Percentiles rank a stretch among this genome's conserved stretches.
These are phyloP conservation scores for Enteromius treurensis DNA, from an alignment of 2,797 vertebrate genomes.

Conservation along the genomic window DNA sequence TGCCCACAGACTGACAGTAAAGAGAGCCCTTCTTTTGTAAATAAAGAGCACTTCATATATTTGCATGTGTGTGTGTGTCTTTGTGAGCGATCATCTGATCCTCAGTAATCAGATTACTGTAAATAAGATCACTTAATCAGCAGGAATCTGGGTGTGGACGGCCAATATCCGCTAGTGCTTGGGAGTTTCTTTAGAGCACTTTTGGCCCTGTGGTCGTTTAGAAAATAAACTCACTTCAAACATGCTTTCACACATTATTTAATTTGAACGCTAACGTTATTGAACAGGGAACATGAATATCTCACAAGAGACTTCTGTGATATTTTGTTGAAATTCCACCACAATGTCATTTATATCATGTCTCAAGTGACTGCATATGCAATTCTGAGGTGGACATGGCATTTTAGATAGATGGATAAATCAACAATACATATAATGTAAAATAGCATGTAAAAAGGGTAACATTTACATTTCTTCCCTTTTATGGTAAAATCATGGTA, in stretches of 20 bases:
- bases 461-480: not conserved
- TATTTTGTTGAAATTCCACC: constrained; percentile 3
- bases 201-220: not conserved
- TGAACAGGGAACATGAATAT: not conserved
- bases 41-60: constrained; percentile 11
- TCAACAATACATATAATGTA: not conserved
- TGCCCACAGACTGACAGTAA: constrained; percentile 8
- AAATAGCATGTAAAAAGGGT: not conserved
- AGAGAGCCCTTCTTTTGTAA: constrained; percentile 5
- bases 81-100: constrained; percentile 51
- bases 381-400: not conserved
- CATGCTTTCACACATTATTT: not conserved
- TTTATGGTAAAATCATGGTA: not conserved
- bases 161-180: not conserved
- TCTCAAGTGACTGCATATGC: not conserved
- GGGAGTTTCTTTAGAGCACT: not conserved
- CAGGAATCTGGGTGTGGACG: constrained; percentile 48
- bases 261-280: not conserved
- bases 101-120: constrained; percentile 53
- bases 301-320: not conserved
- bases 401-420: not conserved
- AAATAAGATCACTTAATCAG: constrained; percentile 58
- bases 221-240: constrained; percentile 3
- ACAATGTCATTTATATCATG: not conserved
- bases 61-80: constrained; percentile 23